Base-by-base conservation (phyloP, 2,888 invertebrate species). In the Hemicrepidius hirtus region DNA sequence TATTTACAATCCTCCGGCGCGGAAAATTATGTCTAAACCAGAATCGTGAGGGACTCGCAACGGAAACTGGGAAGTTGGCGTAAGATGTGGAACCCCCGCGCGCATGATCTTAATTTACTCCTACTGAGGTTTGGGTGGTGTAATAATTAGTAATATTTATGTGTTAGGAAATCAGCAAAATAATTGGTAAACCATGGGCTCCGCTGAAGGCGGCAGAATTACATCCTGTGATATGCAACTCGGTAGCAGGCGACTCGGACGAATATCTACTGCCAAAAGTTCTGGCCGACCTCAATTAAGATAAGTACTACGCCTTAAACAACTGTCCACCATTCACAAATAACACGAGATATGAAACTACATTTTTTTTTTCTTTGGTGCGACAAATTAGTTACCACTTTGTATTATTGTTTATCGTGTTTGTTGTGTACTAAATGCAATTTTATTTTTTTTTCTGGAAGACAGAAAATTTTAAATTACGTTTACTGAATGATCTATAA, bases 201-300 rank as follows among this genome's bases (percentile, higher is more conserved):
- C 90, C 90, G 10, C 75, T 90, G 66, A 85, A 84, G 55, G 86
- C 87, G 72, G 82, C 85, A 28, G 87, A 90, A 74, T 84, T 91
- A 72, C 90, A 91, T 78, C 87, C 87, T 53, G 89, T 90, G 35
- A 86, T 90, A 76, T 85, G 87, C 77, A 86, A 88, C 82, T 88
- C 90, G 21, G 83, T 85, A 63, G 84, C 82, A 12, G 88, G 89
- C 41, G 89, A 90, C 80, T 89, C 89, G 59, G 89, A 89, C 80
- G 90, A 90, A 82, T 89, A 89, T 79, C 86, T 90, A 77, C 86
- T 90, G 85, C 90, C 90, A 76, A 86, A 89, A 80, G 88, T 90
- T 74, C 84, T 89, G 75, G 85, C 86, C 67, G 90, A 90, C 82
- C 86, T 89, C 75, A 86, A 88, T 79, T 88, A 88, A 87, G 76